phyloP scores from a whole-genome alignment of 2,113 vertebrate species.

The Vireo altiloquus region DNA sequence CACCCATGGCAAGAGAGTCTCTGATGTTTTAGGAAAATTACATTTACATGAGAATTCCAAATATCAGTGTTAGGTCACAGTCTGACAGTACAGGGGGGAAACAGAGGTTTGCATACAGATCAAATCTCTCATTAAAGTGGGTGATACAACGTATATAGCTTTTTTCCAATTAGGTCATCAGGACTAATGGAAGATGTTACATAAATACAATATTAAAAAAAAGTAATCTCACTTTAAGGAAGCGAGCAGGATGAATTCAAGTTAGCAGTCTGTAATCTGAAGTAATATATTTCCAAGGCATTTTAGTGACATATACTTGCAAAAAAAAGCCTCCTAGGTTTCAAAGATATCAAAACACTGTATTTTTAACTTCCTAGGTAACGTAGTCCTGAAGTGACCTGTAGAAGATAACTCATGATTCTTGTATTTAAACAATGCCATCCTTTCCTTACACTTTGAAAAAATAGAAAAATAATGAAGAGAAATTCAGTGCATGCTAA shows the following conservation, averaged over 20 bases:
- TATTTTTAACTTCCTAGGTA: slow-evolving; percentile 10
- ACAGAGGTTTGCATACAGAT: background rate
- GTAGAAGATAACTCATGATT: background rate
- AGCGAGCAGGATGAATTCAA: background rate
- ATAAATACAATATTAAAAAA: background rate
- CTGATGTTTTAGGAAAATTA: background rate
- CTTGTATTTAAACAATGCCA: background rate
- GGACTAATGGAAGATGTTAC: background rate
- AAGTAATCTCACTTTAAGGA: background rate
- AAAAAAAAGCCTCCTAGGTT: background rate
- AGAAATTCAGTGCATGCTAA: background rate
- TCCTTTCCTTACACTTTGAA: background rate
- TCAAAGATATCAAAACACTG: background rate
- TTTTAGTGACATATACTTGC: background rate
- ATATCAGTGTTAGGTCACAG: background rate
- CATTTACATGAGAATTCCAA: background rate
- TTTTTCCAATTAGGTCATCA: background rate
- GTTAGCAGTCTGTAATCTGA: background rate
- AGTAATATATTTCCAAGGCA: background rate
- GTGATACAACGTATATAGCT: rapidly evolving
- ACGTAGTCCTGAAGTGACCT: background rate
- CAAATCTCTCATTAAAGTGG: background rate
- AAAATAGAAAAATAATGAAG: background rate
- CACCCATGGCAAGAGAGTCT: background rate
- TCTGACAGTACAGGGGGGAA: background rate